A percentile compares a stretch with the other conserved stretches of the same genome.
Evolutionary conservation across 2,888 invertebrate genomes (phyloP).

Genomic region (Geophilus truncorum): DNA sequence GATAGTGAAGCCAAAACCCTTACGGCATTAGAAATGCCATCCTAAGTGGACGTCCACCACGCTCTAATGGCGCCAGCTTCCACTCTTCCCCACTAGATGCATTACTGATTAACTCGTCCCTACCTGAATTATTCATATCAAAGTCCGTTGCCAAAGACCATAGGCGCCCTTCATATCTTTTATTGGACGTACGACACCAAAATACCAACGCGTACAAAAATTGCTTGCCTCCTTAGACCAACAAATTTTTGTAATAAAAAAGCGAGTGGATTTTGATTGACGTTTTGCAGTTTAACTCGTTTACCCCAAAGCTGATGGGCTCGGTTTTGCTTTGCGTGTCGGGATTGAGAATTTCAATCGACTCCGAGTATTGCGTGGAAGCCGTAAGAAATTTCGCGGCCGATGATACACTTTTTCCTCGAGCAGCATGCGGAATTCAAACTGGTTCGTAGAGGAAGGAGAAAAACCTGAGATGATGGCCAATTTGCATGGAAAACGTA

Average conservation of each 20-base stretch:
- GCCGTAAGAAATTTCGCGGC: neutral
- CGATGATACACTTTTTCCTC: slow-evolving; percentile 4
- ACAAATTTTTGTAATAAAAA: neutral
- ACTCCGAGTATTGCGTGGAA: neutral
- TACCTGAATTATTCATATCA: neutral
- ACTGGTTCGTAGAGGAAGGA: neutral
- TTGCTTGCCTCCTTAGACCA: neutral
- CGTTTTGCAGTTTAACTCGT: neutral
- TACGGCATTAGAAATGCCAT: slow-evolving; percentile 5
- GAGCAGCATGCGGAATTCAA: neutral
- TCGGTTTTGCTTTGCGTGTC: neutral
- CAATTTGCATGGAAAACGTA: neutral
- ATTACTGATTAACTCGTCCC: neutral
- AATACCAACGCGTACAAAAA: neutral
- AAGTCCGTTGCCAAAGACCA: neutral
- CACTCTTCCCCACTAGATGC: neutral
- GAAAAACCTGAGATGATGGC: neutral
- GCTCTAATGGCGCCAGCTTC: neutral
- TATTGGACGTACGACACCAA: neutral
- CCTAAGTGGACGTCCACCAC: slow-evolving; percentile 10
- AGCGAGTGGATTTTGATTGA: neutral
- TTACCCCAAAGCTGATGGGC: neutral
- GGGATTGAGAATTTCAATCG: neutral
- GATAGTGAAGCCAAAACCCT: neutral
- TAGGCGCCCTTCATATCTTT: neutral